These are phyloP conservation scores for Scaptomyza tumidula DNA, from an alignment of 2,888 invertebrate species.

Conservation along the genomic window DNA sequence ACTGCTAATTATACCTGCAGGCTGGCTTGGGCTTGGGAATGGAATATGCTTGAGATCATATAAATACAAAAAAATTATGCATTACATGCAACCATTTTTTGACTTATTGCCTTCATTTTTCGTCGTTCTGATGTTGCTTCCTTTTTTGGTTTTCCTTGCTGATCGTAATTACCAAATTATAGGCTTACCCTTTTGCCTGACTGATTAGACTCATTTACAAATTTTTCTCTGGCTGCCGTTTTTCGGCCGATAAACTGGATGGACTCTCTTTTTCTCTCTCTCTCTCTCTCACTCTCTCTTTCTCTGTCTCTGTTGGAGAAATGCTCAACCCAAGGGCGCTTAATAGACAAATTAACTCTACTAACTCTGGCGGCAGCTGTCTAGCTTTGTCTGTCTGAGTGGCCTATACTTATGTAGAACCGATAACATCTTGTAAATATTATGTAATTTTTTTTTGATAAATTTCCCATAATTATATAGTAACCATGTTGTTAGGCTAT, in stretches of 20 bases:
- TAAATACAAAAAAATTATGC: constrained; percentile 61
- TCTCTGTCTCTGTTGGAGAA: constrained; percentile 18
- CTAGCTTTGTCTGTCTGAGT: constrained; percentile 27
- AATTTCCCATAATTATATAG: constrained; percentile 76
- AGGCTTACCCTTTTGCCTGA: constrained; percentile 81
- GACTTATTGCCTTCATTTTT: constrained; percentile 72
- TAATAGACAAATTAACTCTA: constrained; percentile 80
- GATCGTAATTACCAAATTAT: constrained; percentile 81
- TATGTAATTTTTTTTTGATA: constrained; percentile 73
- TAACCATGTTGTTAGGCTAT: constrained; percentile 62
- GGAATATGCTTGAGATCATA: constrained; percentile 46
- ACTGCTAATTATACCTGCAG: constrained; percentile 69
- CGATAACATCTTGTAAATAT: constrained; percentile 81
- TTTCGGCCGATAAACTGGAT: constrained; percentile 14
- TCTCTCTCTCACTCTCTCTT: background rate
- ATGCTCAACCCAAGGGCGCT: constrained; percentile 47
- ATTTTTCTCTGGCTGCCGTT: constrained; percentile 43
- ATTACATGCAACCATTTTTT: constrained; percentile 71
- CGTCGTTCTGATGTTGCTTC: constrained; percentile 19
- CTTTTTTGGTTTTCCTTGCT: constrained; percentile 30
- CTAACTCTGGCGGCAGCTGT: constrained; percentile 50
- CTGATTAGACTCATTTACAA: constrained; percentile 82
- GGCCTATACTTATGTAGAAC: constrained; percentile 59
- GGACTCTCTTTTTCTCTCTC: background rate
- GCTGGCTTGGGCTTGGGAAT: constrained; percentile 20